Conservation (phyloP, 2,113 vertebrate species). For the Halichoerus grypus region DNA sequence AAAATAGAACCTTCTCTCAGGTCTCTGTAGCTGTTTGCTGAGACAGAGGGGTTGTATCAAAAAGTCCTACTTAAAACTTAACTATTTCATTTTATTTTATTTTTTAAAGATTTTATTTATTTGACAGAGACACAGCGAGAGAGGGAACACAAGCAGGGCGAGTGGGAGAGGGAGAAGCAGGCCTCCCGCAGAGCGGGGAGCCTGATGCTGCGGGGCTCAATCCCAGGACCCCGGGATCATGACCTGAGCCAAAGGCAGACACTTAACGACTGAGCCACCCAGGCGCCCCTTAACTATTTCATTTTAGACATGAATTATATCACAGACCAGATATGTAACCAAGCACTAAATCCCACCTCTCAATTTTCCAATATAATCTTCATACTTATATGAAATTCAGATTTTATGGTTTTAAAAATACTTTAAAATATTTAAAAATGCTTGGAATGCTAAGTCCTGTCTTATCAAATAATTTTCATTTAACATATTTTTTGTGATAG, state of each 20-base stretch:
- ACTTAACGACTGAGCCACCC: no score
- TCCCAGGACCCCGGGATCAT: no score
- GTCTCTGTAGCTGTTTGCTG: not conserved
- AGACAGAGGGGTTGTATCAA: not conserved
- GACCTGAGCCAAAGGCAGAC: no score
- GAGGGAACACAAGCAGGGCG: no score
- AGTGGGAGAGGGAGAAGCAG: no score
- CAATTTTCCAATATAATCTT: constrained; percentile 18
- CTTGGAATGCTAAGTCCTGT: not conserved
- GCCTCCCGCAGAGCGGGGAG: no score
- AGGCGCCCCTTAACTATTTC: not conserved
- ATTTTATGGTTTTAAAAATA: not conserved
- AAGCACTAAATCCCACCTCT: not conserved
- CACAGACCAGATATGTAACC: not conserved
- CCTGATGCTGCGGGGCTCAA: no score
- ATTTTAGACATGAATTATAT: not conserved
- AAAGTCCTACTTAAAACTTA: not conserved
- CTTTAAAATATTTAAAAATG: not conserved
- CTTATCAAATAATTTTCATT: not conserved
- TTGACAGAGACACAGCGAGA: no score
- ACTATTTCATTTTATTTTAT: constrained; percentile 10
- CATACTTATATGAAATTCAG: not conserved
- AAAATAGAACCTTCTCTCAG: not conserved
- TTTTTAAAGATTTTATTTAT: not conserved
- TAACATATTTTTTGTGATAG: not conserved